phyloP scores from a whole-genome alignment of 2,797 vertebrate species.

The Liparis tanakae region DNA sequence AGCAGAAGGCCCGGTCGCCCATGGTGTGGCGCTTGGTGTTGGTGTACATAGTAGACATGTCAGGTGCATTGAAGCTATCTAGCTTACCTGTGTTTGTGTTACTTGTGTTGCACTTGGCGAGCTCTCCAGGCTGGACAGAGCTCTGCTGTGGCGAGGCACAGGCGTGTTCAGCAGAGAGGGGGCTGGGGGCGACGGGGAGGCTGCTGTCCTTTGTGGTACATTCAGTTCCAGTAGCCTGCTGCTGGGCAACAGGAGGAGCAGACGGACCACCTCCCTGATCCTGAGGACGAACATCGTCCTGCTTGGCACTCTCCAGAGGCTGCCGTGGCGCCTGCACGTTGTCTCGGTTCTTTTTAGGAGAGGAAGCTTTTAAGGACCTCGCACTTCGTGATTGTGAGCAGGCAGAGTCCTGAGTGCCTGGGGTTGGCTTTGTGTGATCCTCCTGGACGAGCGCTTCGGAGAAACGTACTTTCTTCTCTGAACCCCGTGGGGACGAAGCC shows the following conservation, averaged over 20 bases:
- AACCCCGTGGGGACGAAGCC: constrained; percentile 38
- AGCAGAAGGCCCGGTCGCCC: no score
- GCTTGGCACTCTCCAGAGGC: constrained; percentile 36
- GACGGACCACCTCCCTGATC: constrained; percentile 45
- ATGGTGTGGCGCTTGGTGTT: no score
- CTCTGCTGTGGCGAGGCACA: constrained; percentile 48
- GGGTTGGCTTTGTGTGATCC: constrained; percentile 38
- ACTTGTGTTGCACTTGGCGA: constrained; percentile 74
- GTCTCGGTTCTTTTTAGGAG: constrained; percentile 39
- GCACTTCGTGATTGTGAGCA: constrained; percentile 53
- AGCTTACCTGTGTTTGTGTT: constrained; percentile 76
- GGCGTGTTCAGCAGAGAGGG: constrained; percentile 54
- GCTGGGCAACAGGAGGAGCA: constrained; percentile 40
- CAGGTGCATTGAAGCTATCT: not conserved
- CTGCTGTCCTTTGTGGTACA: constrained; percentile 46
- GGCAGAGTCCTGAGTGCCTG: constrained; percentile 41
- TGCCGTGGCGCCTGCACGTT: constrained; percentile 31
- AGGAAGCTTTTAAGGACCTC: constrained; percentile 54
- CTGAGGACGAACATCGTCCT: constrained; percentile 43
- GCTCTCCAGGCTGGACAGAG: constrained; percentile 59
- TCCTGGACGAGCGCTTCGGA: constrained; percentile 72
- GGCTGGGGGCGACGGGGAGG: constrained; percentile 19
- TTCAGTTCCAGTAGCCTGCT: constrained; percentile 57
- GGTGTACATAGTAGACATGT: not conserved
- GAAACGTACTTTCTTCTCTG: constrained; percentile 84